These are phyloP conservation scores for Burhinus oedicnemus DNA, from an alignment of 2,113 vertebrate species.

Conservation along the genomic window DNA sequence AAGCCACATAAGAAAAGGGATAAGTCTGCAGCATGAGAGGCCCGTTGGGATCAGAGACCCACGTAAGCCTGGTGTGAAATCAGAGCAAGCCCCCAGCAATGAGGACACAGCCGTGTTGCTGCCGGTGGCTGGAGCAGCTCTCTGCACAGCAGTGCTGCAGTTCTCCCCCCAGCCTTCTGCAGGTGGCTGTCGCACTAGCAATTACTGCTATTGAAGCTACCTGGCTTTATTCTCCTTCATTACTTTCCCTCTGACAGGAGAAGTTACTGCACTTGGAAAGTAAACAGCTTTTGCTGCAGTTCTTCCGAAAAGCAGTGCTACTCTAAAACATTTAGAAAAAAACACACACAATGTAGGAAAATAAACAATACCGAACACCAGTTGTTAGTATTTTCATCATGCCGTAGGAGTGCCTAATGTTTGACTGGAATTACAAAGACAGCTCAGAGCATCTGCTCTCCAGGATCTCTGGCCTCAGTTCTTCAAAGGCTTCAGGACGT, in stretches of 20 bases:
- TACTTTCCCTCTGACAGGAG: neutral
- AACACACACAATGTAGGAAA: neutral
- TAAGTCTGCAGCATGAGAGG: rapidly evolving
- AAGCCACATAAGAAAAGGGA: neutral
- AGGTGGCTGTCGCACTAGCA: neutral
- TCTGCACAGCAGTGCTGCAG: neutral
- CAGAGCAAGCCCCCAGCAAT: neutral
- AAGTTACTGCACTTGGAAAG: neutral
- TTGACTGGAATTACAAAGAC: neutral
- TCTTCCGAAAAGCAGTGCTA: neutral
- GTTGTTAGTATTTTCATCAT: neutral
- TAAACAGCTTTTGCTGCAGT: neutral
- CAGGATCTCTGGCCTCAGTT: neutral
- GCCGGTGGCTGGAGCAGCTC: neutral
- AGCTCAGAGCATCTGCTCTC: neutral
- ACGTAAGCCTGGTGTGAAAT: neutral
- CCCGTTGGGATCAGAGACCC: rapidly evolving
- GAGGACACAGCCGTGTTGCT: rapidly evolving
- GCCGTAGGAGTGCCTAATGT: neutral
- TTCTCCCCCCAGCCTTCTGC: neutral
- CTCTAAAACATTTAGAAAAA: neutral
- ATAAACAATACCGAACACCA: neutral
- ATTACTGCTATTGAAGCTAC: neutral
- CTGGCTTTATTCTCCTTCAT: neutral
- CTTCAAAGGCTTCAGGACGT: neutral